A percentile compares a stretch with the other conserved stretches of the same genome.
Evolutionary conservation across 2,797 vertebrate genomes (phyloP).

Genomic region (Artibeus lituratus): DNA sequence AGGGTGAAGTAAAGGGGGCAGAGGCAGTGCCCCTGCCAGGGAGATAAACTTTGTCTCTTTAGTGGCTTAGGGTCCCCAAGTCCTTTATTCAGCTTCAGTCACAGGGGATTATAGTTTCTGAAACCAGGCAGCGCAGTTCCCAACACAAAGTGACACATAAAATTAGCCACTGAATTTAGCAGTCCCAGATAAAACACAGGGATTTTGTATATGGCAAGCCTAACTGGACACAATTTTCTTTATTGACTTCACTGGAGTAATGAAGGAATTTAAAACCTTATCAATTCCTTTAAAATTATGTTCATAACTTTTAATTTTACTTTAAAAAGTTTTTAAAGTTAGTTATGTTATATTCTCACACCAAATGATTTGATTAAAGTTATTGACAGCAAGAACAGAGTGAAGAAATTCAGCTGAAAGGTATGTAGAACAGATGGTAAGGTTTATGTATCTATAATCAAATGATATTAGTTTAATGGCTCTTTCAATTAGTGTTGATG

Average conservation of each 20-base stretch:
- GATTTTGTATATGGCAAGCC: background rate
- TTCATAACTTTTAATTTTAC: background rate
- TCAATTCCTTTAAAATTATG: background rate
- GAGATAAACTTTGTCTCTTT: too few species aligned
- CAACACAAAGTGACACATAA: background rate
- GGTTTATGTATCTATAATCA: conserved; percentile 22
- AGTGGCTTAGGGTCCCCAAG: too few species aligned
- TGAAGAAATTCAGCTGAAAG: conserved; percentile 47
- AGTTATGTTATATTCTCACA: background rate
- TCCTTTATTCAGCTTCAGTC: too few species aligned
- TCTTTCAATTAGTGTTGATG: conserved; percentile 44
- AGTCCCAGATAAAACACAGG: background rate
- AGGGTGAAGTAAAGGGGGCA: too few species aligned
- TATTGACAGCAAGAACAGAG: conserved; percentile 19
- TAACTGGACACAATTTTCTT: background rate
- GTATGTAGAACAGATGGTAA: background rate
- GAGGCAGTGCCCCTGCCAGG: too few species aligned
- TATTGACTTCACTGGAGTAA: background rate
- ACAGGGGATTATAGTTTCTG: too few species aligned
- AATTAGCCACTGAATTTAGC: background rate
- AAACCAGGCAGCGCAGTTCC: too few species aligned
- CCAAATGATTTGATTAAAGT: background rate
- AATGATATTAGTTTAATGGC: conserved; percentile 26
- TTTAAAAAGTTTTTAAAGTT: background rate
- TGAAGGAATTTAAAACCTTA: background rate